These are phyloP conservation scores for Papilio polytes DNA, from an alignment of 1,140 invertebrate genomes.

Conservation along the genomic window DNA sequence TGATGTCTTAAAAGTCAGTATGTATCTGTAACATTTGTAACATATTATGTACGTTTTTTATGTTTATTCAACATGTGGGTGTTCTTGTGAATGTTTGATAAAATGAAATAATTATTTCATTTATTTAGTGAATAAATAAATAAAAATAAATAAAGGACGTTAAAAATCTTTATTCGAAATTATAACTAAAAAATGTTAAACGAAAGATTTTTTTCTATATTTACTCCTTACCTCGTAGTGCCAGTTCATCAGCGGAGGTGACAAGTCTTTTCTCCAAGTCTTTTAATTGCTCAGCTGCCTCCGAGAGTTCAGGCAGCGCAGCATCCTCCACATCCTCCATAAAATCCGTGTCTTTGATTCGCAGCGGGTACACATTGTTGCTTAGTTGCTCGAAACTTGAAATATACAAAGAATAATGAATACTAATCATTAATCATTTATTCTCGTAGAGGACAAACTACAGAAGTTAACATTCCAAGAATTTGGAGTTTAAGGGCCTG, in stretches of 20 bases:
- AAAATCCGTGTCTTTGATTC: constrained; percentile 35
- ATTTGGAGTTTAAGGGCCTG: too few relatives aligned
- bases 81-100: too few relatives aligned
- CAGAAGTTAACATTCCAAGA: too few relatives aligned
- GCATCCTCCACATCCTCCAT: constrained; percentile 35
- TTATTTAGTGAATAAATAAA: too few relatives aligned
- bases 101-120: too few relatives aligned
- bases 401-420: not conserved
- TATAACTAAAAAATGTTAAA: not conserved
- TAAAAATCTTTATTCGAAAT: not conserved
- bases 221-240: constrained; percentile 57
- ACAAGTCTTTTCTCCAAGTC: constrained; percentile 60
- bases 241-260: constrained; percentile 62
- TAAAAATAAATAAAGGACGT: too few relatives aligned
- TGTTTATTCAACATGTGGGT: too few relatives aligned
- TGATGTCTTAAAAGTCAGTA: too few relatives aligned
- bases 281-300: constrained; percentile 56
- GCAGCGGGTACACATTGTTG: constrained; percentile 63
- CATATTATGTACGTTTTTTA: too few relatives aligned
- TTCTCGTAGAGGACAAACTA: too few relatives aligned
- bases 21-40: too few relatives aligned
- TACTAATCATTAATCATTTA: too few relatives aligned
- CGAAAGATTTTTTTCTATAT: not conserved
- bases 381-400: constrained; percentile 69
- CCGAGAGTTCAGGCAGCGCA: constrained; percentile 43